These are phyloP conservation scores for Mirza zaza DNA, from an alignment of 2,113 vertebrate species.

Conservation along the genomic window DNA sequence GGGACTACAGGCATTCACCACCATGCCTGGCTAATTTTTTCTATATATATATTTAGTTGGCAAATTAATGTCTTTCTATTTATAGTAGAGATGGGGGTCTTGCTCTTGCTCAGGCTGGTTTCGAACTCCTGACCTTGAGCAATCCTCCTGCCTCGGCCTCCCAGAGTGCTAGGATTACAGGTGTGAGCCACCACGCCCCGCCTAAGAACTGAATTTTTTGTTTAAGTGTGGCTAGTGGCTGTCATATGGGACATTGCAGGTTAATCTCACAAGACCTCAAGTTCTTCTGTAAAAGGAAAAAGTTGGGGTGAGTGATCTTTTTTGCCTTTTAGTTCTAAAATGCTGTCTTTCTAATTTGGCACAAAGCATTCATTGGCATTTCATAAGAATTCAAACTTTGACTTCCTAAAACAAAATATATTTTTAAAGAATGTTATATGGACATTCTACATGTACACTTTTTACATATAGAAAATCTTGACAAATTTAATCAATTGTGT, in stretches of 20 bases:
- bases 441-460: neutral
- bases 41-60: too few species aligned
- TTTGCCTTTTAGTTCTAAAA: neutral
- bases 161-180: too few species aligned
- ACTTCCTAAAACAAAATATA: neutral
- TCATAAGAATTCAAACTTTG: neutral
- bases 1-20: too few species aligned
- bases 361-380: neutral
- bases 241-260: neutral
- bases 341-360: neutral
- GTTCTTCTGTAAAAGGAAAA: neutral
- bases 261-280: neutral
- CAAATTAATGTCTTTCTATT: too few species aligned
- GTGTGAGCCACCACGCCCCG: accelerated
- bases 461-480: neutral
- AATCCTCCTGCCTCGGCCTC: too few species aligned
- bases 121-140: too few species aligned
- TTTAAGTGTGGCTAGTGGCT: neutral
- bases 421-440: neutral
- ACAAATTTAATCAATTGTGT: neutral
- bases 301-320: neutral
- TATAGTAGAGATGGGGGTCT: too few species aligned
- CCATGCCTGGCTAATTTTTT: too few species aligned
- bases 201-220: neutral
- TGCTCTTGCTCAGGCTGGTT: too few species aligned